Conservation (phyloP, 2,113 vertebrate species). For the Prochilodus magdalenae region DNA sequence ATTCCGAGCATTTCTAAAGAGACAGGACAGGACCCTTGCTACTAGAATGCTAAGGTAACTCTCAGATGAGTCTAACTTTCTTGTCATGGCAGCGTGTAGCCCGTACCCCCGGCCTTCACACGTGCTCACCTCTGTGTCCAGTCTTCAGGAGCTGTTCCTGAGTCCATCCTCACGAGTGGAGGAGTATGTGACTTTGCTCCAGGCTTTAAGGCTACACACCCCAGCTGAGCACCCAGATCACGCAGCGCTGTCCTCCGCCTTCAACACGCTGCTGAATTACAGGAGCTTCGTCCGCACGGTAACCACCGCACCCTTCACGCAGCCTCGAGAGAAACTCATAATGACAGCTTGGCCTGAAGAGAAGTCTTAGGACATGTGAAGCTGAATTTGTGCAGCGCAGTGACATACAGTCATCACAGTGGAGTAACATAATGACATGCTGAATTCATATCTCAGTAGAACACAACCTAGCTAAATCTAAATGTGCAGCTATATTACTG, state of each 20-base stretch:
- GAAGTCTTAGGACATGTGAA: too few relatives aligned
- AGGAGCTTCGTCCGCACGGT: slow-evolving; percentile 81
- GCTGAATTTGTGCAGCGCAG: too few relatives aligned
- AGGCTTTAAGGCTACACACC: slow-evolving; percentile 78
- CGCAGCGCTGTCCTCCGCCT: slow-evolving; percentile 71
- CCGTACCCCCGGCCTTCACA: neutral
- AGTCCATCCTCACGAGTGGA: slow-evolving; percentile 79
- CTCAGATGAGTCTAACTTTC: neutral
- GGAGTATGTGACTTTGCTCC: slow-evolving; percentile 83
- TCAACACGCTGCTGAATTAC: slow-evolving; percentile 72
- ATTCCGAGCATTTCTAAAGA: slow-evolving; percentile 85
- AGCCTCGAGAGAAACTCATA: neutral
- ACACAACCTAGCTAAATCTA: too few relatives aligned
- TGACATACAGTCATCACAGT: too few relatives aligned
- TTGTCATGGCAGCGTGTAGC: neutral
- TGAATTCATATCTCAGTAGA: too few relatives aligned
- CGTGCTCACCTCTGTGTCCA: slow-evolving; percentile 52
- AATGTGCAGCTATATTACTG: too few relatives aligned
- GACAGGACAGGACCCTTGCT: slow-evolving; percentile 74
- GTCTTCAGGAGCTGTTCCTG: slow-evolving; percentile 85
- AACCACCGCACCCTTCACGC: neutral
- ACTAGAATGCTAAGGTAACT: slow-evolving; percentile 85
- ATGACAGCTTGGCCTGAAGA: too few relatives aligned
- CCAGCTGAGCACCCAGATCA: slow-evolving; percentile 76
- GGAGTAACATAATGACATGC: too few relatives aligned